Evolutionary conservation across 2,888 invertebrate genomes (phyloP).

Genomic region (Ennomos erosarius): DNA sequence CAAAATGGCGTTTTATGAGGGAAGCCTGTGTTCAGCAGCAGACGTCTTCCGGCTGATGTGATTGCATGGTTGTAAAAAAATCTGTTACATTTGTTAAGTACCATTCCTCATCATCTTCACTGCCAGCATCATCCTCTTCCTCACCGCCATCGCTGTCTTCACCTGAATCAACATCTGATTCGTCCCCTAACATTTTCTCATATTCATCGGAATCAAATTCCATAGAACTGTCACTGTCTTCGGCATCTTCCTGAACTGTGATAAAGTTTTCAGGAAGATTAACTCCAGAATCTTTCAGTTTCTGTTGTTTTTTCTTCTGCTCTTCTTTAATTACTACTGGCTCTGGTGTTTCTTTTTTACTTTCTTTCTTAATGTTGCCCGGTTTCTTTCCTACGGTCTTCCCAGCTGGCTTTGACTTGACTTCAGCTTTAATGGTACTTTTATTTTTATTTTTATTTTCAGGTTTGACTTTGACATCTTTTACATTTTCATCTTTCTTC

Average conservation of each 20-base stretch:
- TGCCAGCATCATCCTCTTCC: constrained; percentile 37
- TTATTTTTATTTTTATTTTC: constrained; percentile 23
- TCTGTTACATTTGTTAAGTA: constrained; percentile 14
- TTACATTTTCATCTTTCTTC: constrained; percentile 8
- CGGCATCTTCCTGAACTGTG: constrained; percentile 51
- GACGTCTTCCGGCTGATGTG: too few relatives aligned
- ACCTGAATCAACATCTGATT: constrained; percentile 49
- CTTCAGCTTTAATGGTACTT: constrained; percentile 18
- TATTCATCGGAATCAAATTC: constrained; percentile 76
- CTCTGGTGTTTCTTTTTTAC: constrained; percentile 34
- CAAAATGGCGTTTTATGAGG: too few relatives aligned
- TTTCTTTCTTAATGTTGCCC: constrained; percentile 28
- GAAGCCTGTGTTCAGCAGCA: too few relatives aligned
- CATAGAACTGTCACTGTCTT: constrained; percentile 62
- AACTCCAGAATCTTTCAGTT: constrained; percentile 59
- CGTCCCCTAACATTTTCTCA: constrained; percentile 61
- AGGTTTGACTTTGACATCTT: constrained; percentile 11
- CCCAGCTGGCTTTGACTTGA: constrained; percentile 27
- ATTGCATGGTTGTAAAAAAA: too few relatives aligned
- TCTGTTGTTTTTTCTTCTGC: constrained; percentile 56
- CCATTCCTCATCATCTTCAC: constrained; percentile 44
- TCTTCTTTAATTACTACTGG: constrained; percentile 45
- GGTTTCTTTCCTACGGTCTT: constrained; percentile 27
- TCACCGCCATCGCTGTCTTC: constrained; percentile 40
- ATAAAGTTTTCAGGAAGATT: constrained; percentile 64